These are phyloP conservation scores for Panthera leo DNA, from an alignment of 2,113 vertebrate species.

Conservation along the genomic window DNA sequence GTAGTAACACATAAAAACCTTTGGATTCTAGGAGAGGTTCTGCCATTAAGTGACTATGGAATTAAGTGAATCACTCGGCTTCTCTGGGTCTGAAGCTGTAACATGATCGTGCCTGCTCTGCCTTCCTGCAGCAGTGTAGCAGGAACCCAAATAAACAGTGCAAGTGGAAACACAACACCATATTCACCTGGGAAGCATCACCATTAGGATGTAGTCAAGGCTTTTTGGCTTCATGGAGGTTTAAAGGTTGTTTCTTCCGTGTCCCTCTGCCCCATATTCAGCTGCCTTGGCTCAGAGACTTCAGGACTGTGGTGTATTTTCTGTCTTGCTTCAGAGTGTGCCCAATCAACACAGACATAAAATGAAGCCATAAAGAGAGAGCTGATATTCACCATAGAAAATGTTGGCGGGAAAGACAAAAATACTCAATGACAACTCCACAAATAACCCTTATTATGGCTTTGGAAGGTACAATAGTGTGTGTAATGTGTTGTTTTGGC, in stretches of 20 bases:
- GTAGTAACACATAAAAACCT: not conserved
- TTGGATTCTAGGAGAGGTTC: not conserved
- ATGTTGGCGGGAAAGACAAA: not conserved
- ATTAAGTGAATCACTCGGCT: not conserved
- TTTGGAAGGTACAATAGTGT: not conserved
- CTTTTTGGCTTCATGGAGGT: not conserved
- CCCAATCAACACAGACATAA: not conserved
- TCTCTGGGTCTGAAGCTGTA: not conserved
- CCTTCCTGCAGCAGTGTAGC: not conserved
- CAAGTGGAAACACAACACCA: not conserved
- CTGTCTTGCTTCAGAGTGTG: not conserved
- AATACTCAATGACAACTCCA: not conserved
- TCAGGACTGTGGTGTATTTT: not conserved
- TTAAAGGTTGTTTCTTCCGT: not conserved
- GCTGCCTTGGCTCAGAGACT: slow-evolving; percentile 17
- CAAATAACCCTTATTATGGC: not conserved
- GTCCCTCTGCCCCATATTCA: not conserved
- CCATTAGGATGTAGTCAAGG: not conserved
- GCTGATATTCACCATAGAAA: not conserved
- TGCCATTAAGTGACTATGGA: not conserved
- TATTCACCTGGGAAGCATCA: rapidly evolving
- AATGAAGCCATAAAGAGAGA: slow-evolving; percentile 8
- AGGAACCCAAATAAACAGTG: not conserved
- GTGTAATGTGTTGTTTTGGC: not conserved
- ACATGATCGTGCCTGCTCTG: not conserved